A percentile compares a stretch with the other conserved stretches of the same genome.
Evolutionary conservation across 2,113 vertebrate species (phyloP).

Genomic region (Pelecanus crispus): DNA sequence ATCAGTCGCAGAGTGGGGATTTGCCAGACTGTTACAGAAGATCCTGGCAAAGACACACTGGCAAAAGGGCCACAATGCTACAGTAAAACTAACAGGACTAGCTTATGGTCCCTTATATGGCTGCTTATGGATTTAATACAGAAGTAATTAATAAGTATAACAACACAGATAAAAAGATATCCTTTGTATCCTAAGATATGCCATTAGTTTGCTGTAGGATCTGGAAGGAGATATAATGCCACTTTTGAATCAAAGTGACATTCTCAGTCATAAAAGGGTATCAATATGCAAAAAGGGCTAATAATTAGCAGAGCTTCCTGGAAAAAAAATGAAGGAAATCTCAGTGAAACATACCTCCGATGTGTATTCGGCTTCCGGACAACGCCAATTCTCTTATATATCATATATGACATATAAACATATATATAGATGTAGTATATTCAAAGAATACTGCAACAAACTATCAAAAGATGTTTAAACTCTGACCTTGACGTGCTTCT

Average conservation of each 20-base stretch:
- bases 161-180: neutral
- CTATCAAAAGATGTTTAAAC: neutral
- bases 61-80: neutral
- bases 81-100: neutral
- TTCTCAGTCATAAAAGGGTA: neutral
- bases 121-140: neutral
- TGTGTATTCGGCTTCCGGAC: neutral
- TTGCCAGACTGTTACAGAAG: neutral
- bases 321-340: neutral
- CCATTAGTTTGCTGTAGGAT: neutral
- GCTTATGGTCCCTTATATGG: neutral
- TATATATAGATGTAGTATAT: neutral
- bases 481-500: neutral
- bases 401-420: neutral
- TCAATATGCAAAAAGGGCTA: neutral
- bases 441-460: neutral
- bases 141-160: neutral
- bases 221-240: neutral
- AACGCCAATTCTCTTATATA: neutral
- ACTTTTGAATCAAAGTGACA: neutral
- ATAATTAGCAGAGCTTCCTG: neutral
- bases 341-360: neutral
- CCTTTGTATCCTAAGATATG: neutral
- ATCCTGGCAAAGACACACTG: neutral
- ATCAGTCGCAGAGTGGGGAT: neutral